Evolutionary conservation across 2,113 vertebrate species (phyloP).

Genomic region (Azemiops feae): DNA sequence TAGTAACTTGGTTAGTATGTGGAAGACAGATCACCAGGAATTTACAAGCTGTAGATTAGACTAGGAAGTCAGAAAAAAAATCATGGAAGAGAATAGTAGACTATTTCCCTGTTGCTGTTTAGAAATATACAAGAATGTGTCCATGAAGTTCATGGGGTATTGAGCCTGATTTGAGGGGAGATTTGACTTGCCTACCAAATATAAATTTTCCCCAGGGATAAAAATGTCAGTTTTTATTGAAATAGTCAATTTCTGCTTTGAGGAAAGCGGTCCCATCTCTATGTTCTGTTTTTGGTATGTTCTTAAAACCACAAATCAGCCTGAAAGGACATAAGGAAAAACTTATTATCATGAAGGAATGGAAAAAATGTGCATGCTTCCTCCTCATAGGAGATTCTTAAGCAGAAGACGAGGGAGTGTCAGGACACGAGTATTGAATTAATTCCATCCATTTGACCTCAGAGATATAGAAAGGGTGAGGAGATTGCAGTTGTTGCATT

Average conservation of each 20-base stretch:
- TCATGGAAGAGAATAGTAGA: not conserved
- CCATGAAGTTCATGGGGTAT: not conserved
- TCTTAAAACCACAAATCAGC: not conserved
- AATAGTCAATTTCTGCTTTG: not conserved
- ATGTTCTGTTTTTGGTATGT: not conserved
- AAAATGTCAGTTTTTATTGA: not conserved
- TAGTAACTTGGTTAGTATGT: not conserved
- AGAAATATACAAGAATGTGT: not conserved
- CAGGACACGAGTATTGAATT: not conserved
- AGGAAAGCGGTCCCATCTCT: not conserved
- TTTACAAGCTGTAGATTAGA: not conserved
- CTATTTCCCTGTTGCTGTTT: not conserved
- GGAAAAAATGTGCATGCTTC: not conserved
- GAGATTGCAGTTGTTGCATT: not conserved
- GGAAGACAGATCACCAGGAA: not conserved
- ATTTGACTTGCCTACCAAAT: not conserved
- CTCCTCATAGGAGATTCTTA: not conserved
- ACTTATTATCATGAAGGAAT: not conserved
- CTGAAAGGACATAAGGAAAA: not conserved
- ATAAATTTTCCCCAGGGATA: not conserved
- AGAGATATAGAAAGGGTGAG: not conserved
- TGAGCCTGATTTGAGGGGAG: not conserved
- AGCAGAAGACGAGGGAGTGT: not conserved
- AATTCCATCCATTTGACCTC: not conserved
- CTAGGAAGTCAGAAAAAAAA: not conserved